Conservation (phyloP, 2,888 invertebrate genomes). For the Archips xylosteana region DNA sequence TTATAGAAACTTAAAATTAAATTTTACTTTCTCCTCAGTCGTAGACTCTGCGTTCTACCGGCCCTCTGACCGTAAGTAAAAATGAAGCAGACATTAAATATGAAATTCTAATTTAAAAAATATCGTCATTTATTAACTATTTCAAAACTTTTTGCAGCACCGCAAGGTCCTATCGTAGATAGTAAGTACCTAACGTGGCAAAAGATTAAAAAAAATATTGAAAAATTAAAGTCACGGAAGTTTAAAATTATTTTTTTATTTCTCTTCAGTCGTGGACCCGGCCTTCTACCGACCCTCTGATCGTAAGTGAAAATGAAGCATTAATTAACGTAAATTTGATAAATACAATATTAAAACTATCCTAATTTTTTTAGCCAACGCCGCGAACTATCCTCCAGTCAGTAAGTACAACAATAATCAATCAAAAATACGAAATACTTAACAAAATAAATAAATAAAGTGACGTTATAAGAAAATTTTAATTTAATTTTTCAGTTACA, state of each 20-base stretch:
- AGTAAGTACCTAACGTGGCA: background rate
- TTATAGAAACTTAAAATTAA: background rate
- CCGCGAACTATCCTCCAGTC: background rate
- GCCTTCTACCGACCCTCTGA: constrained; percentile 19
- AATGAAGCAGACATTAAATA: background rate
- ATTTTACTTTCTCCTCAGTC: background rate
- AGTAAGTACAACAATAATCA: constrained; percentile 2
- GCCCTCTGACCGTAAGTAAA: constrained; percentile 43
- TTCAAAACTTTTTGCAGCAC: constrained; percentile 8
- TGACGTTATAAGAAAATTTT: background rate
- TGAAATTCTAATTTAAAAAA: no score
- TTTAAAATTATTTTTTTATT: background rate
- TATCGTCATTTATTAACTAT: background rate
- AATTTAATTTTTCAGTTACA: background rate
- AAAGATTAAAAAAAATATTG: background rate
- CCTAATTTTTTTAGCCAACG: constrained; percentile 13
- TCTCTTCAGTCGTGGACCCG: constrained; percentile 12
- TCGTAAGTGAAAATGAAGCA: constrained; percentile 13
- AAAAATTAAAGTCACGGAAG: background rate
- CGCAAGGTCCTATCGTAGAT: constrained; percentile 4
- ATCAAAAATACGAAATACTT: no score
- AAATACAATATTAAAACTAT: background rate
- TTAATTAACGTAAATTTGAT: background rate
- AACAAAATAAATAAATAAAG: background rate
- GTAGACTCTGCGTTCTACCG: constrained; percentile 38